Evolutionary conservation across 2,797 vertebrate genomes (phyloP).

Genomic region (Rhyacichthys aspro): DNA sequence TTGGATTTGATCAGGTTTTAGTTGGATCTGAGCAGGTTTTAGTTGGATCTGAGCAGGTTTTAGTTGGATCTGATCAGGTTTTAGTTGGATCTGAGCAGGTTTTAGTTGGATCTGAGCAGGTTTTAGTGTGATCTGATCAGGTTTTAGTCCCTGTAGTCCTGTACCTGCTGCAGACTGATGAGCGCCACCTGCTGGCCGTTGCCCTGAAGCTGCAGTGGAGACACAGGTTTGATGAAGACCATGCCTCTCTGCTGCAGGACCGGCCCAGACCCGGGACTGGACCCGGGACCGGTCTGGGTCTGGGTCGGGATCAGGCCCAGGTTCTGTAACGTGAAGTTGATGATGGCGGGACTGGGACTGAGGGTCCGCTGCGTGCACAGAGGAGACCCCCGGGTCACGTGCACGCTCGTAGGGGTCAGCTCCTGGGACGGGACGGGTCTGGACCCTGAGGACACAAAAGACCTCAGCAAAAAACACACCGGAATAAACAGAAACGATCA

Average conservation of each 20-base stretch:
- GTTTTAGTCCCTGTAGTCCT: too few species aligned
- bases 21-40: too few species aligned
- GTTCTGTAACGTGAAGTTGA: conserved; percentile 94
- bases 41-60: too few species aligned
- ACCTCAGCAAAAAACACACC: too few species aligned
- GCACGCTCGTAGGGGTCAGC: conserved; percentile 71
- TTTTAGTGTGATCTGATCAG: too few species aligned
- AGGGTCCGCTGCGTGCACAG: conserved; percentile 71
- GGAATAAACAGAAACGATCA: too few species aligned
- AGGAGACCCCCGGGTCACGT: conserved; percentile 67
- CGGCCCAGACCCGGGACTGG: conserved; percentile 60
- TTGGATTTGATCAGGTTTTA: too few species aligned
- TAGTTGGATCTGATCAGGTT: too few species aligned
- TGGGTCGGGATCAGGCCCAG: conserved; percentile 83
- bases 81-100: too few species aligned
- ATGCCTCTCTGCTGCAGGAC: conserved; percentile 78
- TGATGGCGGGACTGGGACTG: conserved; percentile 86
- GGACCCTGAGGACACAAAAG: conserved; percentile 66
- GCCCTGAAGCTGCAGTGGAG: conserved; percentile 48
- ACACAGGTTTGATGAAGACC: conserved; percentile 78
- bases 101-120: too few species aligned
- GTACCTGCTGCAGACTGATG: conserved; percentile 81
- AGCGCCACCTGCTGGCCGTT: conserved; percentile 69
- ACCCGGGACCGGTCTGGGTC: conserved; percentile 61
- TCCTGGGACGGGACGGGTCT: conserved; percentile 67